Percentiles rank a stretch among this genome's conserved stretches.
These are phyloP conservation scores for Brevipalpus yothersi DNA, from an alignment of 1,140 invertebrate species.

Conservation along the genomic window DNA sequence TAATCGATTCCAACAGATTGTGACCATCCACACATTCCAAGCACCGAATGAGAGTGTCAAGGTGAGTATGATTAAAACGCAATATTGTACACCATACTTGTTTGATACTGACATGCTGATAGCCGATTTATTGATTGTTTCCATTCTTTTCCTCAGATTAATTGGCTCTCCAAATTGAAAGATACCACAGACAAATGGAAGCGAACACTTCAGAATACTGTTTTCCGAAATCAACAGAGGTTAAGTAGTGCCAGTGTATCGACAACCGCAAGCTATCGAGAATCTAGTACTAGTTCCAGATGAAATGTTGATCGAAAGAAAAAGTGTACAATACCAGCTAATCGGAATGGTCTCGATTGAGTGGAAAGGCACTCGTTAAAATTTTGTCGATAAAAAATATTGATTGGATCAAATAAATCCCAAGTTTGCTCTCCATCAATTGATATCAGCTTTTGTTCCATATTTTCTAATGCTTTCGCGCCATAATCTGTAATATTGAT, in stretches of 20 bases:
- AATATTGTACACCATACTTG: too few species aligned
- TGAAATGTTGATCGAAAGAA: neutral
- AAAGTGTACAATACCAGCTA: too few species aligned
- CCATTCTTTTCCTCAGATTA: constrained; percentile 17
- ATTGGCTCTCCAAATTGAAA: constrained; percentile 25
- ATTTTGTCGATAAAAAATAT: too few species aligned
- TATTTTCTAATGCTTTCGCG: too few species aligned
- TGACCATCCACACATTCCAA: constrained; percentile 30
- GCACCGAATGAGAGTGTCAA: constrained; percentile 26
- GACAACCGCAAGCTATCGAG: neutral
- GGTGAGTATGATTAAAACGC: constrained; percentile 17
- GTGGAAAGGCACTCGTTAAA: too few species aligned
- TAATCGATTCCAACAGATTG: constrained; percentile 32
- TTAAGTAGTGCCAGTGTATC: constrained; percentile 5
- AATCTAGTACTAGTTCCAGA: neutral
- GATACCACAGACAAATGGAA: constrained; percentile 30
- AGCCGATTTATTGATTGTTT: neutral
- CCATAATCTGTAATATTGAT: too few species aligned
- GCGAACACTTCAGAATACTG: constrained; percentile 24
- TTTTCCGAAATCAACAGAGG: constrained; percentile 16
- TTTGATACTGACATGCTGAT: too few species aligned
- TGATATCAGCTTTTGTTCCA: too few species aligned
- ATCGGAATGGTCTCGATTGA: too few species aligned
- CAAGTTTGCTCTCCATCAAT: too few species aligned
- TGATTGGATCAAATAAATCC: too few species aligned